These are phyloP conservation scores for Aphis gossypii DNA, from an alignment of 1,140 invertebrate genomes.

Conservation along the genomic window DNA sequence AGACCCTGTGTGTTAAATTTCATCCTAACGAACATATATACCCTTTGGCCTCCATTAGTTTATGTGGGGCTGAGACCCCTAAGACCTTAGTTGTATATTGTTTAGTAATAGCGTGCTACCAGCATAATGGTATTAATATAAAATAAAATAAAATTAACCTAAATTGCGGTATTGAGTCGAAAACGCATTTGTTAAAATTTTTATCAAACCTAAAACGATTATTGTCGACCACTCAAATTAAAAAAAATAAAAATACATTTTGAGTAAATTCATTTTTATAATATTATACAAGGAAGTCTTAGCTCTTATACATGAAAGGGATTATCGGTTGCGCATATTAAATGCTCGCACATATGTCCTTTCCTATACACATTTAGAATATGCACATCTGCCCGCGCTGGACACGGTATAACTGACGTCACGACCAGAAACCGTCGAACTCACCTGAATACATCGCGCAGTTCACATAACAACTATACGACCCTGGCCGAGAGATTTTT, in stretches of 20 bases:
- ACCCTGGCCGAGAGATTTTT: constrained; percentile 51
- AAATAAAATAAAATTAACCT: neutral
- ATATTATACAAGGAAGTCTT: neutral
- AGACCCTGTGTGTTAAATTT: neutral
- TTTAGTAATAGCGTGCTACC: constrained; percentile 8
- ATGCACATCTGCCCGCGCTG: constrained; percentile 34
- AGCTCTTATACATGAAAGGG: neutral
- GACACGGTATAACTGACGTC: constrained; percentile 32
- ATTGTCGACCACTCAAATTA: neutral
- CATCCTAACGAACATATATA: neutral
- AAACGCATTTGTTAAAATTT: neutral
- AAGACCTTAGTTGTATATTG: neutral
- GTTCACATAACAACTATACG: constrained; percentile 23
- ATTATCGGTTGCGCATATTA: neutral
- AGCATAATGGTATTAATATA: constrained; percentile 9
- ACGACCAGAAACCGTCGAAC: constrained; percentile 23
- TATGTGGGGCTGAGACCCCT: constrained; percentile 17
- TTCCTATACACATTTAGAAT: neutral
- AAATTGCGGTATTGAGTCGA: neutral
- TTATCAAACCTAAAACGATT: neutral
- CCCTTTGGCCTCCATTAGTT: neutral
- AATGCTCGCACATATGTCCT: neutral
- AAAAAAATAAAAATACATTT: neutral
- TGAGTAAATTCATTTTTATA: neutral
- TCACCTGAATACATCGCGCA: constrained; percentile 42